phyloP scores from a whole-genome alignment of 2,797 vertebrate species.

The Helarctos malayanus region DNA sequence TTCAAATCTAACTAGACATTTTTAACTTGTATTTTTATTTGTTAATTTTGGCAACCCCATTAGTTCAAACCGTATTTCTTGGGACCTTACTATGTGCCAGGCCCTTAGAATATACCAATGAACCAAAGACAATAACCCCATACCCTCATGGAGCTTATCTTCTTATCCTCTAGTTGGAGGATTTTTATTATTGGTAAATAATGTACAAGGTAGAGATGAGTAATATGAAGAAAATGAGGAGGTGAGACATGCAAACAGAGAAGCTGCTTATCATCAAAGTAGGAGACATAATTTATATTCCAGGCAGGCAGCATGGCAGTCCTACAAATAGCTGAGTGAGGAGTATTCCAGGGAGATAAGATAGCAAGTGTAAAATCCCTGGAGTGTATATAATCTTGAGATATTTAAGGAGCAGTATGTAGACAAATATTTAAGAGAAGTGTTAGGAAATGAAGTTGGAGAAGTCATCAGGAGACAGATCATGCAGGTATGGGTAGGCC shows the following conservation, averaged over 20 bases:
- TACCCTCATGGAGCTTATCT: neutral
- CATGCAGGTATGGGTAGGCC: neutral
- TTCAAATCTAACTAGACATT: neutral
- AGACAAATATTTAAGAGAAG: neutral
- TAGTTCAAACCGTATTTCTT: neutral
- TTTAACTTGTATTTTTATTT: neutral
- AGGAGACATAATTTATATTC: neutral
- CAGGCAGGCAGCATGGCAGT: neutral
- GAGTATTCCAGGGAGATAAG: neutral
- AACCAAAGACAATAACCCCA: neutral
- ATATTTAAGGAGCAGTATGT: neutral
- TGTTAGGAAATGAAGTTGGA: neutral
- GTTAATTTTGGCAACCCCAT: neutral
- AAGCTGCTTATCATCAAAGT: neutral
- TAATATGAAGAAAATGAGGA: neutral
- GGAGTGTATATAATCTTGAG: neutral
- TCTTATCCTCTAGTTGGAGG: neutral
- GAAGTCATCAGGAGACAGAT: neutral
- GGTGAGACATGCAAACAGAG: neutral
- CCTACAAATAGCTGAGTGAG: neutral
- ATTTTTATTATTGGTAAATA: neutral
- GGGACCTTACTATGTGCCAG: neutral
- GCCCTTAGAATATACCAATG: neutral
- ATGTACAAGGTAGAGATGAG: neutral
- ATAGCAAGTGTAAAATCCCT: neutral